These are phyloP conservation scores for Norana najaformis DNA, from an alignment of 2,888 invertebrate genomes.

Conservation along the genomic window DNA sequence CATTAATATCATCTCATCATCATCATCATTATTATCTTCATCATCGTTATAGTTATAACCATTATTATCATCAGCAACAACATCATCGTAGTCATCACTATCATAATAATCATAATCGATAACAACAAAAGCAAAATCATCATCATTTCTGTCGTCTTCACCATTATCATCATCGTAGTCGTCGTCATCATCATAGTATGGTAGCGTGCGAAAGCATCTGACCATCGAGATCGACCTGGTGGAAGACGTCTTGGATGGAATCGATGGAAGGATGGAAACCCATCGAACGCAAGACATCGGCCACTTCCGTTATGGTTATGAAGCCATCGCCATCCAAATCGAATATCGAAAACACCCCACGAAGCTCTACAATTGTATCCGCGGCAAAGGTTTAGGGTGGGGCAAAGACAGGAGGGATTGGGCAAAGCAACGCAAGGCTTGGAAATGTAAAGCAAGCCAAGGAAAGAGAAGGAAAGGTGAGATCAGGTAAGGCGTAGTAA, in stretches of 20 bases:
- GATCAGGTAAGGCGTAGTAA: too few relatives aligned
- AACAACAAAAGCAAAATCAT: neutral
- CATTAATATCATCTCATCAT: neutral
- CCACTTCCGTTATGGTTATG: constrained; percentile 35
- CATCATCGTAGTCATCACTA: neutral
- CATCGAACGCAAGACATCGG: constrained; percentile 34
- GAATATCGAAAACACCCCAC: constrained; percentile 35
- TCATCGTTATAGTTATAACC: neutral
- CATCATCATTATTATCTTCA: neutral
- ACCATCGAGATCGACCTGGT: constrained; percentile 38
- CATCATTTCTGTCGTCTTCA: neutral
- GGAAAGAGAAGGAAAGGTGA: too few relatives aligned
- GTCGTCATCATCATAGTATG: neutral
- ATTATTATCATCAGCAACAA: too few relatives aligned
- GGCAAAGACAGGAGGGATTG: too few relatives aligned
- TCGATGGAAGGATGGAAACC: constrained; percentile 31
- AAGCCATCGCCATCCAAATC: constrained; percentile 38
- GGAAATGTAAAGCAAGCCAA: too few relatives aligned
- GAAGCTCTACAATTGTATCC: constrained; percentile 28
- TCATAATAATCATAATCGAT: neutral
- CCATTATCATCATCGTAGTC: neutral
- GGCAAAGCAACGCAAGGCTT: too few relatives aligned
- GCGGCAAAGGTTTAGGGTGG: too few relatives aligned
- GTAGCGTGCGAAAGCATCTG: neutral
- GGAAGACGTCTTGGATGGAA: constrained; percentile 34